Evolutionary conservation across 2,113 vertebrate genomes (phyloP), one percentile per base, ranked within the genome.

Genomic region (Lepisosteus osseus): DNA sequence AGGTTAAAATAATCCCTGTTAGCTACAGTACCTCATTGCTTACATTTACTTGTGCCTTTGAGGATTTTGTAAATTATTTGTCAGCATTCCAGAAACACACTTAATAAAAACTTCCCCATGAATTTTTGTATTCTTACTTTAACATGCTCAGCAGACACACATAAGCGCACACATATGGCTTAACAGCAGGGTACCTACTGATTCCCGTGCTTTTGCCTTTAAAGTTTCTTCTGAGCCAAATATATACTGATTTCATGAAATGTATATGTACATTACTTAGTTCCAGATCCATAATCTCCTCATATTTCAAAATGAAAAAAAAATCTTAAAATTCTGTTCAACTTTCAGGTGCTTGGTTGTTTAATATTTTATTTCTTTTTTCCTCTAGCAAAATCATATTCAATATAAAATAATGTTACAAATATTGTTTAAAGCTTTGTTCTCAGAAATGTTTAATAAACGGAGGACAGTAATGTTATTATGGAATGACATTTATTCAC

Each of bases 111-210:
- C 15, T 5, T 65, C 29, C 6, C 62, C 62, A 65, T 65, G 41
- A 59, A 13, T 2, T 59, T 59, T 65, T 65, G 29, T 65, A 3
- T 65, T 65, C 2, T 4, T 13, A 6, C 29, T 43, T 65, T 29
- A 65, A 65, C 17, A 43, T 65, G 62, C n/a, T 5, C 41, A 65
- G 17, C 62, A 65, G 62, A 65, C 62, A 65, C 62, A 65, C 29
- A 65, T 65, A 65, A 65, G 29, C 41, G 7, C 62, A 65, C 62
- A 65, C 62, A 65, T 65, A 65, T 65, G 62, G 62, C 41, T 8
- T 3, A 65, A 65, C 62, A 65, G 62, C 62, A 65, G 62, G 62
- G 41, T 65, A 65, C 62, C 17, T 8, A 65, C 57, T 14, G 57
- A 14, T 59, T 13, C 13, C 9, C 4, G 2, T 15, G n/a, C 29